phyloP scores from a whole-genome alignment of 2,888 invertebrate species.

The Drosophila flavopinicola region DNA sequence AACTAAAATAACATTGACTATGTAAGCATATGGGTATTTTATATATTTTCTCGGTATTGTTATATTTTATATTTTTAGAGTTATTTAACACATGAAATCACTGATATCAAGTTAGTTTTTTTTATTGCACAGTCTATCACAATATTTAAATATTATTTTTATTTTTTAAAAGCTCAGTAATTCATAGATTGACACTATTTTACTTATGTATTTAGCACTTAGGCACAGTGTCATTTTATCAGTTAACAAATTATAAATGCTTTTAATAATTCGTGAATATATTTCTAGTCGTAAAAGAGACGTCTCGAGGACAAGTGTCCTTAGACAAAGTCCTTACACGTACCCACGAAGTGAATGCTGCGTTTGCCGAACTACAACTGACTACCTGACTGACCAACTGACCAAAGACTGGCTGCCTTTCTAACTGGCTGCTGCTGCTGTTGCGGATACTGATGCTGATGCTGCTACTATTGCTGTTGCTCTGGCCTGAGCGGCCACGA shows the following conservation, averaged over 20 bases:
- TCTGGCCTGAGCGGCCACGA: slow-evolving; percentile 51
- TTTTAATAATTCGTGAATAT: neutral
- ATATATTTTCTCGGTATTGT: neutral
- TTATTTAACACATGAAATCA: neutral
- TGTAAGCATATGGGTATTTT: neutral
- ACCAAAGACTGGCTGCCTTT: slow-evolving; percentile 42
- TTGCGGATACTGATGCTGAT: too few relatives aligned
- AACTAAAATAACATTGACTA: neutral
- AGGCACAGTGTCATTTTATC: slow-evolving; percentile 1
- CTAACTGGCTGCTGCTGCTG: slow-evolving; percentile 46
- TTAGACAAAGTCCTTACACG: slow-evolving; percentile 20
- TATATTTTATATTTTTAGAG: neutral
- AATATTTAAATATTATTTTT: neutral
- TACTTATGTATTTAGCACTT: neutral
- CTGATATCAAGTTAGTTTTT: neutral
- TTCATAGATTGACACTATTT: neutral
- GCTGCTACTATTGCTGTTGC: slow-evolving; percentile 39
- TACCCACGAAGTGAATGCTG: slow-evolving; percentile 50
- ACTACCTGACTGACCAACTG: slow-evolving; percentile 61
- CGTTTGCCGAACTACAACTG: slow-evolving; percentile 53
- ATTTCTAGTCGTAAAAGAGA: slow-evolving; percentile 2
- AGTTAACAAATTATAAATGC: neutral
- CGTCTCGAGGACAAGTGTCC: slow-evolving; percentile 10
- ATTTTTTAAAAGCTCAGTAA: neutral
- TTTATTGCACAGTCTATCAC: neutral